phyloP scores from a whole-genome alignment of 2,113 vertebrate genomes.

The Pollachius pollachius region DNA sequence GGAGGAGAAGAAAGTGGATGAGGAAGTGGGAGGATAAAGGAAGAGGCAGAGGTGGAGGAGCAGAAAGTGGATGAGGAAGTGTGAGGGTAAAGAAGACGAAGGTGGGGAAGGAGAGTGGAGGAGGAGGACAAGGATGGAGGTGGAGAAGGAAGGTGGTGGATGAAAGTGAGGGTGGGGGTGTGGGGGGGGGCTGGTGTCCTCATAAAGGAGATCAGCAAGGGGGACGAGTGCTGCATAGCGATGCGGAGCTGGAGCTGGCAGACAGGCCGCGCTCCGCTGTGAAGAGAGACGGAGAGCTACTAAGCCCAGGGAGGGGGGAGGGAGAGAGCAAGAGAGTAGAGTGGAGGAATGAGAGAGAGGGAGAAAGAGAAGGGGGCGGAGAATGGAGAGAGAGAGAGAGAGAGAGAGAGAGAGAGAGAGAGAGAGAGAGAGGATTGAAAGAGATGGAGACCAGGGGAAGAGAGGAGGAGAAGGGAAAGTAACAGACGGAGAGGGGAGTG shows the following conservation, averaged over 20 bases:
- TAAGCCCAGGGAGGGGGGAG: conserved; percentile 51
- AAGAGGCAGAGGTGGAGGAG: neutral
- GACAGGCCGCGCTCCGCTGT: conserved; percentile 51
- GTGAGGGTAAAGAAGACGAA: neutral
- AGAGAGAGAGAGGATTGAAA: no score
- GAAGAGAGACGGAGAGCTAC: conserved; percentile 43
- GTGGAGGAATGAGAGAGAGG: conserved; percentile 5
- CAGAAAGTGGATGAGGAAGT: neutral
- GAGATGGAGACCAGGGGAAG: neutral
- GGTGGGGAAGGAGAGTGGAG: neutral
- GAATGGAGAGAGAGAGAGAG: neutral
- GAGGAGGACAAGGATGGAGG: no score
- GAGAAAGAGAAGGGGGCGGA: no score
- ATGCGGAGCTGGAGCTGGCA: conserved; percentile 62
- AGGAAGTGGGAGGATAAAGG: neutral
- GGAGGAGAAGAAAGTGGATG: neutral
- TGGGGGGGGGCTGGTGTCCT: conserved; percentile 71
- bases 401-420: no score
- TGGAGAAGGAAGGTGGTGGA: neutral
- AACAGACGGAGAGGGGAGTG: conserved; percentile 22
- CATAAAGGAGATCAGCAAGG: conserved; percentile 73
- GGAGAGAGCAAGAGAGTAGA: conserved; percentile 36
- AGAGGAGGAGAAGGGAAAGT: conserved; percentile 35
- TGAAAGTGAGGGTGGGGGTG: conserved; percentile 72
- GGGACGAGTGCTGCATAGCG: conserved; percentile 68